Evolutionary conservation across 2,888 invertebrate genomes (phyloP), one percentile per base, ranked within the genome.

Genomic region (Acleris holmiana): DNA sequence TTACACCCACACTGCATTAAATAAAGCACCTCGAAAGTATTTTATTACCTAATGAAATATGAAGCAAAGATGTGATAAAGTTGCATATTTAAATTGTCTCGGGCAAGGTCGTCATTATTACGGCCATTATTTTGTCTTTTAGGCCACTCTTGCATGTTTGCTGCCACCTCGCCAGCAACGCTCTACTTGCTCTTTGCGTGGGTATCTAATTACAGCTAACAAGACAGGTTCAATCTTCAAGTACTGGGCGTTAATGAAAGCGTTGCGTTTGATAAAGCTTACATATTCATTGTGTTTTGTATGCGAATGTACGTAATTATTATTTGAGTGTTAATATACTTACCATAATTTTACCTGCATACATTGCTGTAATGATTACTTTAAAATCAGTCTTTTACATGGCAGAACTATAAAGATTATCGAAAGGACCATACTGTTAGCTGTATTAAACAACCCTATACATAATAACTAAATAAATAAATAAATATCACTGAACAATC

Each of bases 131-230:
- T 78, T 78, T 79, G 76, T 79, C 68, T 79, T 78, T 78, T 77
- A 69, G 71, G 73, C 73, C 75, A 67, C 74, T 74, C 60, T 65
- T 70, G 71, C 74, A 77, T 51, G 64, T n/a, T 46, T 51, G 61
- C 41, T 0, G 29, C 2, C 29, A 29, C 29, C 29, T 50, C 29
- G 66, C 69, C 17, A 61, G 82, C 74, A 82, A 82, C 82, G 85
- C 83, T 84, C 85, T 83, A 83, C 71, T 85, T 84, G 75, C 50
- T 51, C 51, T 67, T 69, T 62, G 55, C 55, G 65, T 21, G 57
- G 62, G 35, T 59, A 64, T 67, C 46, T 67, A 64, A 67, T 67
- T 62, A 59, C 61, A 62, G 63, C 44, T 62, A 63, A 64, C 54
- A 50, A 63, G 46, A 59, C 53, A 50, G 48, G 58, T 59, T 64